phyloP scores from a whole-genome alignment of 2,113 vertebrate species.

The Hyaena hyaena region DNA sequence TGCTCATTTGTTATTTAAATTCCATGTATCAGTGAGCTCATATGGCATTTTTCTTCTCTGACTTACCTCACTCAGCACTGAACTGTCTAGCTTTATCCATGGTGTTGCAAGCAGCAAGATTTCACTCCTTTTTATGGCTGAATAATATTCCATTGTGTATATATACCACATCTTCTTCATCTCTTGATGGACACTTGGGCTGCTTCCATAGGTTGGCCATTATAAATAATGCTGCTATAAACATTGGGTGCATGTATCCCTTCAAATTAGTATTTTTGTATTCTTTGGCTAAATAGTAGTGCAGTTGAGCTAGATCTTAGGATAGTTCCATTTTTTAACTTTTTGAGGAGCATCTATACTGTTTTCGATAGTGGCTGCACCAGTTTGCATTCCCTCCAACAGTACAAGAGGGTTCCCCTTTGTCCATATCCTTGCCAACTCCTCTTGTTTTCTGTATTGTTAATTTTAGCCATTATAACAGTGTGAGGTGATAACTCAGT shows the following conservation, averaged over 20 bases:
- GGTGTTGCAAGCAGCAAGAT: neutral
- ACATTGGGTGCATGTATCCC: neutral
- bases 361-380: neutral
- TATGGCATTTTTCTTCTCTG: neutral
- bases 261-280: neutral
- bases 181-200: neutral
- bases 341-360: neutral
- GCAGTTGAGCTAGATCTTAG: neutral
- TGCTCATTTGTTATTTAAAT: neutral
- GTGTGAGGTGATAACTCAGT: neutral
- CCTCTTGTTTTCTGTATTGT: neutral
- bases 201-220: neutral
- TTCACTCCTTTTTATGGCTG: neutral
- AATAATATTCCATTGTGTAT: neutral
- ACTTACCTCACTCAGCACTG: neutral
- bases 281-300: neutral
- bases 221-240: neutral
- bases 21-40: neutral
- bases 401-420: neutral
- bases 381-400: neutral
- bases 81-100: neutral
- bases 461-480: neutral
- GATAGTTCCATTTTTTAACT: neutral
- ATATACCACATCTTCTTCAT: neutral
- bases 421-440: neutral